phyloP scores from a whole-genome alignment of 2,888 invertebrate genomes.

The Melanchra persicariae region DNA sequence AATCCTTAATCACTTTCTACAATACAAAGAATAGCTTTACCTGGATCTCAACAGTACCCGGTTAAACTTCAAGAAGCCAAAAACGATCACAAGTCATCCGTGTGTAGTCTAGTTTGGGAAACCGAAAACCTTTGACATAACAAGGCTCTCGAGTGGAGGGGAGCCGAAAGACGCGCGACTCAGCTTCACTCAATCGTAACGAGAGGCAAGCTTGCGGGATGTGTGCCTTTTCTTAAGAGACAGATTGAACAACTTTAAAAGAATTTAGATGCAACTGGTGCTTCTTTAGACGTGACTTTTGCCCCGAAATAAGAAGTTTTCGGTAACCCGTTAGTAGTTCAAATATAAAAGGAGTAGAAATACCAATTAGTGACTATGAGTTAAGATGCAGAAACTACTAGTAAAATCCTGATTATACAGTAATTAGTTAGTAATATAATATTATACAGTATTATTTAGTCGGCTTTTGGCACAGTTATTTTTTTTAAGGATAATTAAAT shows the following conservation, averaged over 20 bases:
- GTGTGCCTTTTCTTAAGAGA: constrained; percentile 22
- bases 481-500: too few species aligned
- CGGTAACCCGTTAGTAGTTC: neutral
- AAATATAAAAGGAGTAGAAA: neutral
- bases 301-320: neutral
- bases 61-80: neutral
- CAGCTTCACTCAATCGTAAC: constrained; percentile 41
- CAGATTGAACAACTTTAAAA: constrained; percentile 10
- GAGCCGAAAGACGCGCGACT: constrained; percentile 16
- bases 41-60: neutral
- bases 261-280: constrained; percentile 1
- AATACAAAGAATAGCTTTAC: neutral
- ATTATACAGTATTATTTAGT: too few species aligned
- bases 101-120: constrained; percentile 30
- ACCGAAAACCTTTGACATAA: constrained; percentile 50
- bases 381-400: too few species aligned
- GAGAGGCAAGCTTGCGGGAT: constrained; percentile 16
- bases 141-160: constrained; percentile 35
- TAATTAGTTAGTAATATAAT: too few species aligned
- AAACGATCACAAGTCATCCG: constrained; percentile 13
- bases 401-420: too few species aligned
- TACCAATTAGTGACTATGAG: too few species aligned
- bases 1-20: neutral
- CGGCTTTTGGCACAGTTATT: too few species aligned
- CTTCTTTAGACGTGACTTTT: neutral